phyloP scores from a whole-genome alignment of 2,888 invertebrate genomes.

The Drosophila parthenogenetica region DNA sequence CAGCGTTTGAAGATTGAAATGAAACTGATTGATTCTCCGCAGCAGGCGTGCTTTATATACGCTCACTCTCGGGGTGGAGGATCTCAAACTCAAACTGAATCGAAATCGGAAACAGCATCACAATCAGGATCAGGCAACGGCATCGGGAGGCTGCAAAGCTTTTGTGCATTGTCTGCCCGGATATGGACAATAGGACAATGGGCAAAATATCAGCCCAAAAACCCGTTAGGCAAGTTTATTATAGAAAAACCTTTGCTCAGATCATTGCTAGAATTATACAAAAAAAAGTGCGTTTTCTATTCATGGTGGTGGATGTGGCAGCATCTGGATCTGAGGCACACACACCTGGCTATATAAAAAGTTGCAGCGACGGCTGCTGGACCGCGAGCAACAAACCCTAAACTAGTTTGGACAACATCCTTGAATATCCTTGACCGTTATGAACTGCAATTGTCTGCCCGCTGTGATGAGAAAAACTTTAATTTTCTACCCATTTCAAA shows the following conservation, averaged over 20 bases:
- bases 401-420: slow-evolving; percentile 53
- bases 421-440: slow-evolving; percentile 82
- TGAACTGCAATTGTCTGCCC: slow-evolving; percentile 74
- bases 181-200: slow-evolving; percentile 57
- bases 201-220: slow-evolving; percentile 55
- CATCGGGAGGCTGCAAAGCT: slow-evolving; percentile 55
- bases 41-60: slow-evolving; percentile 79
- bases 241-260: slow-evolving; percentile 71
- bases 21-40: slow-evolving; percentile 83
- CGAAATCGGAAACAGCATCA: slow-evolving; percentile 6
- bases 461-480: slow-evolving; percentile 65
- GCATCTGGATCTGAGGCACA: slow-evolving; percentile 69
- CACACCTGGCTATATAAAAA: slow-evolving; percentile 73
- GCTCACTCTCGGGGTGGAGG: slow-evolving; percentile 36
- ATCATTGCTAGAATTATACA: slow-evolving; percentile 44
- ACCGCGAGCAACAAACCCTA: slow-evolving; percentile 44
- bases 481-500: slow-evolving; percentile 56
- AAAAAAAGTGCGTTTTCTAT: slow-evolving; percentile 61
- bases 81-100: slow-evolving; percentile 21
- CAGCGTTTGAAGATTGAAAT: slow-evolving; percentile 81
- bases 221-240: slow-evolving; percentile 81
- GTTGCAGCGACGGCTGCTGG: slow-evolving; percentile 67
- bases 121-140: slow-evolving; percentile 21
- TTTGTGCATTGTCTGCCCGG: slow-evolving; percentile 72
- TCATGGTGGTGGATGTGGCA: slow-evolving; percentile 70